Evolutionary conservation across 2,888 invertebrate species (phyloP).

Genomic region (Rhogogaster chlorosoma): DNA sequence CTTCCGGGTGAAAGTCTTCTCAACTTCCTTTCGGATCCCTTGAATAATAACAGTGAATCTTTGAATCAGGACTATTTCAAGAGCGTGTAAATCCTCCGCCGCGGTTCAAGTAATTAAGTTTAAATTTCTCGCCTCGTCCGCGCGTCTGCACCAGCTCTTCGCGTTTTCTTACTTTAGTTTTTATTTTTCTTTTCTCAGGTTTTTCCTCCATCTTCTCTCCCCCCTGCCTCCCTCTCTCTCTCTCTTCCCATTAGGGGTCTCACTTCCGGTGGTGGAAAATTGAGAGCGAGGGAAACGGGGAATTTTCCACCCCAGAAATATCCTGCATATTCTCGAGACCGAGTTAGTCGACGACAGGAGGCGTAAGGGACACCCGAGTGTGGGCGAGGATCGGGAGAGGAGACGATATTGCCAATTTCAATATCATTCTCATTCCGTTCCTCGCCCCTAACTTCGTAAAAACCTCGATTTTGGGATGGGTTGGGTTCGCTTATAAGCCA

Average conservation of each 20-base stretch:
- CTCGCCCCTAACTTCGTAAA: constrained; percentile 27
- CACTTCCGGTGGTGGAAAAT: constrained; percentile 33
- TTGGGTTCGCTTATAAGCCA: constrained; percentile 27
- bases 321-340: constrained; percentile 28
- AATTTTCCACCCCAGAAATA: constrained; percentile 18
- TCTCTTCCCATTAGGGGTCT: neutral
- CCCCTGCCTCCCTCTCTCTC: neutral
- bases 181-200: constrained; percentile 7
- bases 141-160: neutral
- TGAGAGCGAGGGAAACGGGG: neutral
- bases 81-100: neutral
- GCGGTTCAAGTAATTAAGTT: constrained; percentile 37
- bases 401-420: constrained; percentile 73
- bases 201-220: neutral
- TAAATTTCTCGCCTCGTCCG: constrained; percentile 36
- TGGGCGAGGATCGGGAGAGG: constrained; percentile 32
- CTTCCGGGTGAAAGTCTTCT: neutral
- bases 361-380: constrained; percentile 14
- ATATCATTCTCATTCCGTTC: constrained; percentile 70
- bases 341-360: constrained; percentile 1
- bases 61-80: constrained; percentile 24
- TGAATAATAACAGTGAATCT: constrained; percentile 21
- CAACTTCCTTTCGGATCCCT: constrained; percentile 7
- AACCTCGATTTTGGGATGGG: constrained; percentile 17
- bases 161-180: neutral